Base-by-base conservation (phyloP, 2,113 vertebrate genomes). In the Menura novaehollandiae region DNA sequence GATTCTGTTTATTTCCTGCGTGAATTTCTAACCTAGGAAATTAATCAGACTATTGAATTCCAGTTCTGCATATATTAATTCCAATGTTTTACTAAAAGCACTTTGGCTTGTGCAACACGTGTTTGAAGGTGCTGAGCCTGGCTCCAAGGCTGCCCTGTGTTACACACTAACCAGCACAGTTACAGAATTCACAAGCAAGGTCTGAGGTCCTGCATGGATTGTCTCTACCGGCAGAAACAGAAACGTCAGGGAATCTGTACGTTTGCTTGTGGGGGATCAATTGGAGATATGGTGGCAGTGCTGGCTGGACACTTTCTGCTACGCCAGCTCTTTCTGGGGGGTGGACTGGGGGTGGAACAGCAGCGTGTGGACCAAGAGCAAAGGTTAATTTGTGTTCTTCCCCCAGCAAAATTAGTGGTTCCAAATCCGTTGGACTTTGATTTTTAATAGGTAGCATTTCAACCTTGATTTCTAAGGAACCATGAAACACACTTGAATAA, bases 381-480 rank as follows among this genome's bases (percentile, higher is more conserved):
- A 97, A 95, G 95, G 94, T 97, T 88, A 69, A 62, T 41, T 77
- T 47, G 21, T 43, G 39, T 56, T 69, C 72, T 51, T 39, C 23
- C 37, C 67, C 20, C 37, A 20, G 28, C 39, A 86, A 91, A 91
- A 77, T 77, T 15, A 26, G 24, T 51, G 55, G 20, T 78, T 67
- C 30, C 56, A 75, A 91, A 88, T 30, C n/a, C 10, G 0, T 5
- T 17, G 33, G 56, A 53, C 23, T 28, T 74, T 3, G 4, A 37
- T 51, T 85, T 85, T 74, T 71, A 88, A 77, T 71, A 46, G 6
- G 18, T 69, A 74, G 33, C 33, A 35, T 74, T 88, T 74, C 64
- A 73, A 46, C 51, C 15, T 35, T 56, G 9, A 47, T 58, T 78
- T 55, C 47, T 63, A 41, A 55, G n/a, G 20, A 84, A 39, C 15